Base-by-base conservation (phyloP, 2,797 vertebrate species). In the Craterocephalus amniculus region DNA sequence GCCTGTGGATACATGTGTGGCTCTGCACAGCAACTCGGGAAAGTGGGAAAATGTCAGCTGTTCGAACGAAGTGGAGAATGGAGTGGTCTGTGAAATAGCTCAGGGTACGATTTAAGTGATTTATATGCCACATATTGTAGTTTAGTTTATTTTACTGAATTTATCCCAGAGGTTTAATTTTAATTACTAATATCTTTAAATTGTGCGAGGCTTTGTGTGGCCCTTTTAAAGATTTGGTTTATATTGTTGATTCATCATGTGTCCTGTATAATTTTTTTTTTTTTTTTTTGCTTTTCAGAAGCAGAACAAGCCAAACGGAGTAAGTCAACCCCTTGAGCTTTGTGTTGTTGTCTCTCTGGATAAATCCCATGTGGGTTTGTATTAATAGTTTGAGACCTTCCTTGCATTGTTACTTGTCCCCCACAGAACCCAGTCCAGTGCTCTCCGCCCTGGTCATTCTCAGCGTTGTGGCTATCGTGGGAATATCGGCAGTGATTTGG, bases 1-100 rank as follows among this genome's bases (percentile, higher is more conserved):
- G 13, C 43, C 66, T 0, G 2, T 95, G 56, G 93, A 97, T 40
- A 95, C 88, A 0, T 97, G 96, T 70, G 94, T 87, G 62, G 86
- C 90, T 62, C 87, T 98, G 83, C 92, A 95, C 67, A 92, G 87
- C 54, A 72, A 49, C 74, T 94, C 95, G 0, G 95, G 96, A 18
- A 89, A 84, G 76, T 97, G 96, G 96, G 92, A 91, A 73, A 93
- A 90, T 9, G 88, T 94, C 75, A 94, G 94, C 76, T 97, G 96
- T 82, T 63, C 84, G 36, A 61, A 93, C 0, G 83, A 93, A 0
- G 71, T 83, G 4, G 92, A 95, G 87, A 93, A 93, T 0, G 95
- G 94, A 32, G 93, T 95, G 48, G 78, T 97, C 57, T 97, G 96
- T 80, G 92, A 97, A 91, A 76, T 91, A 0, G 26, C 66, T 51